Conservation (phyloP, 2,888 invertebrate genomes). For the Lasioglossum pauxillum region DNA sequence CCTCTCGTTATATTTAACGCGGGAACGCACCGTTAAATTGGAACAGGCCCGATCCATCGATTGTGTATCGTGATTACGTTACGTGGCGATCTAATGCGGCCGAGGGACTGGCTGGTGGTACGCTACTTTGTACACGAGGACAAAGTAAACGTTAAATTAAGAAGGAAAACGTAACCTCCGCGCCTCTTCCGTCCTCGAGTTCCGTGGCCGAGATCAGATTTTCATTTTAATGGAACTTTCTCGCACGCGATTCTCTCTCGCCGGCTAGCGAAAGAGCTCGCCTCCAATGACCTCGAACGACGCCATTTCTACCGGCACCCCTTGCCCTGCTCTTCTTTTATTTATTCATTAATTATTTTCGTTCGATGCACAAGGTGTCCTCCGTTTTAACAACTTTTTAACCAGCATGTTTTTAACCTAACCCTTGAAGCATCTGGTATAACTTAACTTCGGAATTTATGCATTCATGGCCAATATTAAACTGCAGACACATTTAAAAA, state of each 20-base stretch:
- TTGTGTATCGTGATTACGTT: slow-evolving; percentile 57
- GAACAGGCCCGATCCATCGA: slow-evolving; percentile 33
- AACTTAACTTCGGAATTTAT: no score
- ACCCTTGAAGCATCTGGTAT: no score
- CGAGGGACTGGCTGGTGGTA: slow-evolving; percentile 27
- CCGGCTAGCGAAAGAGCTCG: not conserved
- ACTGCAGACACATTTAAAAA: no score
- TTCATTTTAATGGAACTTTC: slow-evolving; percentile 45
- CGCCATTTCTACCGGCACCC: not conserved
- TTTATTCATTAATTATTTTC: no score
- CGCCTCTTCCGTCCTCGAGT: not conserved
- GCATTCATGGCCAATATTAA: no score
- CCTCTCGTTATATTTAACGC: slow-evolving; percentile 43
- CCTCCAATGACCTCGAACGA: not conserved
- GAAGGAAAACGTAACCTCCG: not conserved
- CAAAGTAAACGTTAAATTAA: slow-evolving; percentile 53
- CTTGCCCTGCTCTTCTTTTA: not conserved
- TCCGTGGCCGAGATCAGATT: not conserved
- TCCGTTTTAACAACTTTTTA: no score
- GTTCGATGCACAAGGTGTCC: no score
- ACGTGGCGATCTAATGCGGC: slow-evolving; percentile 40
- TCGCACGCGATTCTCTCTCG: not conserved
- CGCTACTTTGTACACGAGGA: slow-evolving; percentile 51
- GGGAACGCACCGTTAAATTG: slow-evolving; percentile 41
- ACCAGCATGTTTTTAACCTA: no score